Evolutionary conservation across 2,888 invertebrate species (phyloP).

Genomic region (Thecocarcelia acutangulata): DNA sequence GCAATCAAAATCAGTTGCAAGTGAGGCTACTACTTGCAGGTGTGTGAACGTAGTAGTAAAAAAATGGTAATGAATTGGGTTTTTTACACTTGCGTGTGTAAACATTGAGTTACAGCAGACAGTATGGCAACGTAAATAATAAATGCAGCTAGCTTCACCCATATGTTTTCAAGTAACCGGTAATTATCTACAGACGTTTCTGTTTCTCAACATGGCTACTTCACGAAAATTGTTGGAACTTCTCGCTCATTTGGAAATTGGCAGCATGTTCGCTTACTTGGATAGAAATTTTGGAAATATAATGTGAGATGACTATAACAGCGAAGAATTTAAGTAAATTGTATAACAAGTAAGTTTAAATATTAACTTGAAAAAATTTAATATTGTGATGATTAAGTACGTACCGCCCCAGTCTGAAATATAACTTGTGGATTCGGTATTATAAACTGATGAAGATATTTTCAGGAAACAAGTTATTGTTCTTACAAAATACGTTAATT

Average conservation of each 20-base stretch:
- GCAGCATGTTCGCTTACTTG: neutral
- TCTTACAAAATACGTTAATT: neutral
- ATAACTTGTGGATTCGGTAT: constrained; percentile 32
- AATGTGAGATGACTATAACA: too few relatives aligned
- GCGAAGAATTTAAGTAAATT: too few relatives aligned
- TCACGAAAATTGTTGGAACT: neutral
- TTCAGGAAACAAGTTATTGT: neutral
- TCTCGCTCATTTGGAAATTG: constrained; percentile 47
- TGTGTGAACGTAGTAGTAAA: too few relatives aligned
- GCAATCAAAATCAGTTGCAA: too few relatives aligned
- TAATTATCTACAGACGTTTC: neutral
- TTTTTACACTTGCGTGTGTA: too few relatives aligned
- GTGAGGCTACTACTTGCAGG: too few relatives aligned
- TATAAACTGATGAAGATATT: constrained; percentile 4
- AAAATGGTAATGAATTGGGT: too few relatives aligned
- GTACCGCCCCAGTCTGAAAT: constrained; percentile 70
- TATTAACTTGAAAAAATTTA: neutral
- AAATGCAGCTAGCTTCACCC: constrained; percentile 20
- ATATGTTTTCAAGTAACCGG: neutral
- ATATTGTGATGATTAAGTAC: constrained; percentile 49
- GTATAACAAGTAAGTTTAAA: too few relatives aligned
- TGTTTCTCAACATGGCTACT: constrained; percentile 43
- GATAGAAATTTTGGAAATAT: too few relatives aligned
- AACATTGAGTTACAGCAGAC: too few relatives aligned
- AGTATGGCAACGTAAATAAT: neutral